Evolutionary conservation across 1,140 invertebrate species (phyloP).

Genomic region (Pseudomyrmex gracilis): DNA sequence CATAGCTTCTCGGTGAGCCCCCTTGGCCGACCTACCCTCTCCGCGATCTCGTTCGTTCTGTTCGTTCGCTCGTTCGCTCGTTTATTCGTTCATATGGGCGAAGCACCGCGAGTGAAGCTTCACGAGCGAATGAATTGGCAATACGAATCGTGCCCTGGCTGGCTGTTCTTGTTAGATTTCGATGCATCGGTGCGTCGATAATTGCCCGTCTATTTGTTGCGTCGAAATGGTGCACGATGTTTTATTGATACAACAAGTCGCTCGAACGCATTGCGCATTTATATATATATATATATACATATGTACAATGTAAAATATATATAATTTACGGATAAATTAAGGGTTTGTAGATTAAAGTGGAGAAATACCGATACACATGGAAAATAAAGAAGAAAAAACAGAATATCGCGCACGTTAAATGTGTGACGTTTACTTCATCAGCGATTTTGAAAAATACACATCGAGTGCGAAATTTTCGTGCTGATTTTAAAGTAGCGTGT

Average conservation of each 20-base stretch:
- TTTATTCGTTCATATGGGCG: conserved; percentile 44
- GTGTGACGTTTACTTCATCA: neutral
- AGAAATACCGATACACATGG: no score
- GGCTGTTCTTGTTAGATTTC: conserved; percentile 58
- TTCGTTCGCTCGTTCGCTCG: conserved; percentile 34
- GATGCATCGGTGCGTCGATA: conserved; percentile 54
- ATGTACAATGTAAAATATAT: neutral
- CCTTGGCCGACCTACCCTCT: conserved; percentile 21
- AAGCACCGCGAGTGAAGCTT: conserved; percentile 61
- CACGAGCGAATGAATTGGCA: conserved; percentile 73
- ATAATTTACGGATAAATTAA: no score
- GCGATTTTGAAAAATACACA: conserved; percentile 23
- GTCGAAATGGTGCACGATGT: conserved; percentile 13
- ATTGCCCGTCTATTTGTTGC: conserved; percentile 57
- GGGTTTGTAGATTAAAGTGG: no score
- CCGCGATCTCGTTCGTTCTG: conserved; percentile 26
- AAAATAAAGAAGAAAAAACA: neutral
- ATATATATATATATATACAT: no score
- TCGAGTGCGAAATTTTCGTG: conserved; percentile 8
- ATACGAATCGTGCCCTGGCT: conserved; percentile 47
- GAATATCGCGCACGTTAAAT: no score
- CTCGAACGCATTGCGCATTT: conserved; percentile 25
- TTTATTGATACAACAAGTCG: conserved; percentile 12
- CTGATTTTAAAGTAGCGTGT: conserved; percentile 35
- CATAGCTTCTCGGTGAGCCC: conserved; percentile 66